Percentiles rank a stretch among this genome's conserved stretches.
Conservation (phyloP, 2,113 vertebrate genomes). For the Caloenas nicobarica region DNA sequence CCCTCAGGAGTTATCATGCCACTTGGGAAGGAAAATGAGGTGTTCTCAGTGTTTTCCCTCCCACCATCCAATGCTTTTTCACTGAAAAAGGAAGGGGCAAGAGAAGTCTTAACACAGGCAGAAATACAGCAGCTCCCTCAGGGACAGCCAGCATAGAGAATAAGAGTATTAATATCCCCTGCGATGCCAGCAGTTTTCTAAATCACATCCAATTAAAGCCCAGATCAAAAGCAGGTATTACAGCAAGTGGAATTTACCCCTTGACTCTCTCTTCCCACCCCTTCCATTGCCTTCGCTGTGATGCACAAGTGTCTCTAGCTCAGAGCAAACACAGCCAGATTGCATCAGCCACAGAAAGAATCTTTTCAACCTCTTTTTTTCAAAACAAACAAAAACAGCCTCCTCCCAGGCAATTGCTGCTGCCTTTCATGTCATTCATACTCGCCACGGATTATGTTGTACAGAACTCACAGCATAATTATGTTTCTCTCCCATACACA, state of each 20-base stretch:
- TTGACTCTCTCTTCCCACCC: conserved; percentile 8
- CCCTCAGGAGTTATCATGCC: background rate
- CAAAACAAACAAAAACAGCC: conserved; percentile 65
- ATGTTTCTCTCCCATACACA: conserved; percentile 6
- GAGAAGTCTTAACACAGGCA: background rate
- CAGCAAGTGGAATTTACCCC: conserved; percentile 54
- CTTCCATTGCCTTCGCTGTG: background rate
- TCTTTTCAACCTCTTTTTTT: conserved; percentile 63
- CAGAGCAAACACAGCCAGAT: conserved; percentile 50
- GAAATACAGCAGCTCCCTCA: conserved; percentile 23
- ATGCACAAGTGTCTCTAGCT: conserved; percentile 35
- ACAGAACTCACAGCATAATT: conserved; percentile 66
- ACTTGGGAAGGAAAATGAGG: background rate
- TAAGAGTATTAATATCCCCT: conserved; percentile 36
- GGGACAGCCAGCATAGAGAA: background rate
- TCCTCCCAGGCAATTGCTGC: conserved; percentile 66
- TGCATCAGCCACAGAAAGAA: conserved; percentile 56
- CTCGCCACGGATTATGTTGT: conserved; percentile 57
- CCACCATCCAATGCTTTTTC: background rate
- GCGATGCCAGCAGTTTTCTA: conserved; percentile 47
- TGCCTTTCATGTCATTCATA: conserved; percentile 67
- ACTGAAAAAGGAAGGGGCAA: background rate
- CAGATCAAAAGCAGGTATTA: conserved; percentile 59
- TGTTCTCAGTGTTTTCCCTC: background rate
- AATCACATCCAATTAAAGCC: conserved; percentile 62